These are phyloP conservation scores for Oryctolagus cuniculus DNA, from an alignment of 2,113 vertebrate genomes.

Conservation along the genomic window mOryCun1.1 NC_091449.1:52319001-52319500, in stretches of 20 bases:
- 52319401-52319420: no score
- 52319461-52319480: no score
- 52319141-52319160: background rate
- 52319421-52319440: no score
- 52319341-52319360: no score
- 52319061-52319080: constrained; percentile 12
- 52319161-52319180: background rate
- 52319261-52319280: no score
- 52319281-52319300: no score
- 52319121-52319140: background rate
- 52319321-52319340: no score
- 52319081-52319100: constrained; percentile 24
- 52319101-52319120: background rate
- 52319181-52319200: constrained; percentile 45
- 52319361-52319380: no score
- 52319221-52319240: background rate
- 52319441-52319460: no score
- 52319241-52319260: constrained; percentile 43
- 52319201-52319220: background rate
- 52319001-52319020: background rate
- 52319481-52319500: no score
- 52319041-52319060: constrained; percentile 32
- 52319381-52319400: no score
- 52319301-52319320: no score
- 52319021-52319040: constrained; percentile 36